Evolutionary conservation across 2,113 vertebrate genomes (phyloP).

Genomic region (Tympanuchus pallidicinctus): DNA sequence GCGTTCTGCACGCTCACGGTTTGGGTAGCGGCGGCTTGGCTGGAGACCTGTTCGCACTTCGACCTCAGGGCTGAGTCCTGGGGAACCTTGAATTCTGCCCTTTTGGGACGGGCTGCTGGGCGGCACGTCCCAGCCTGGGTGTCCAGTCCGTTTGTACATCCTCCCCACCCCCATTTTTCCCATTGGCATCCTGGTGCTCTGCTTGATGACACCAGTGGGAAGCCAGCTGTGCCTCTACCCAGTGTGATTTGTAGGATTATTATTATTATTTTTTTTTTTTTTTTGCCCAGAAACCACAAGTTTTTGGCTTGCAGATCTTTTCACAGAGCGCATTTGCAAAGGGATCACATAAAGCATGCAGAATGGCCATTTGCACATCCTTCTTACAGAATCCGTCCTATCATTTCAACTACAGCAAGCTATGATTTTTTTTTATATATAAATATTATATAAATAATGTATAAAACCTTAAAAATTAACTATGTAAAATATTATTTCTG

Average conservation of each 20-base stretch:
- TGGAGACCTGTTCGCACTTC: slow-evolving; percentile 70
- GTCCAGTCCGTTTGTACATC: slow-evolving; percentile 43
- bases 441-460: slow-evolving; percentile 99
- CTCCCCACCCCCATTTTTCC: background rate
- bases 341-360: slow-evolving; percentile 79
- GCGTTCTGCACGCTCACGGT: background rate
- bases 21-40: slow-evolving; percentile 59
- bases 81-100: slow-evolving; percentile 78
- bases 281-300: slow-evolving; percentile 74
- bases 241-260: background rate
- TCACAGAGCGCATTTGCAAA: slow-evolving; percentile 74
- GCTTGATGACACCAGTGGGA: background rate
- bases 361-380: slow-evolving; percentile 87
- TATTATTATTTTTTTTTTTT: no score
- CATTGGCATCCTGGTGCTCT: background rate
- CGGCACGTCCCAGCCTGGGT: slow-evolving; percentile 81
- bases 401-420: slow-evolving; percentile 92
- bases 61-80: slow-evolving; percentile 79
- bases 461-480: slow-evolving; percentile 99
- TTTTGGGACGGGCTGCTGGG: slow-evolving; percentile 89
- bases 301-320: slow-evolving; percentile 74
- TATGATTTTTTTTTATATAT: slow-evolving; percentile 90
- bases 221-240: background rate
- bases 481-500: slow-evolving; percentile 99
- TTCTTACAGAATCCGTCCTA: slow-evolving; percentile 93